Evolutionary conservation across 1,140 invertebrate species (phyloP).

Genomic region (Drosophila bipectinata): DNA sequence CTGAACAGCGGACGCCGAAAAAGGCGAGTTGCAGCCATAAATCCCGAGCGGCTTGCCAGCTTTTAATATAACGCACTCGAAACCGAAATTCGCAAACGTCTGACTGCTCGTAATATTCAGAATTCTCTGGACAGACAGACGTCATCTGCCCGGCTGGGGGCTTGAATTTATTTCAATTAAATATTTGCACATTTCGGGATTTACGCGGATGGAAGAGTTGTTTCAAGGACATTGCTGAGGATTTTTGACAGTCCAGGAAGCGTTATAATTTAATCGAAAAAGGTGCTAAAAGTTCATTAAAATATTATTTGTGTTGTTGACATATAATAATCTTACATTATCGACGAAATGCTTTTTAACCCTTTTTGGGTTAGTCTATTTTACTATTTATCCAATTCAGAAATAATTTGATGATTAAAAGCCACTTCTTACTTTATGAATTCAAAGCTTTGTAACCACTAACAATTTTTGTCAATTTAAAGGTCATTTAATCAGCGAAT

Average conservation of each 20-base stretch:
- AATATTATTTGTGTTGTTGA: too few relatives aligned
- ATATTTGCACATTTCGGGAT: slow-evolving; percentile 27
- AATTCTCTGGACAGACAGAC: slow-evolving; percentile 19
- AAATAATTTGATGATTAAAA: too few relatives aligned
- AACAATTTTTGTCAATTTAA: not conserved
- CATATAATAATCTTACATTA: too few relatives aligned
- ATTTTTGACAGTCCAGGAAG: not conserved
- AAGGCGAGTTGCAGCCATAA: slow-evolving; percentile 35
- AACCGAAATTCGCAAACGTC: slow-evolving; percentile 54
- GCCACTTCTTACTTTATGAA: too few relatives aligned
- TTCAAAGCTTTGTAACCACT: not conserved
- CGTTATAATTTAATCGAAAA: not conserved
- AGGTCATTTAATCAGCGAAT: not conserved
- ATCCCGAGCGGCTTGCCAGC: slow-evolving; percentile 44
- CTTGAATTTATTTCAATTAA: slow-evolving; percentile 54
- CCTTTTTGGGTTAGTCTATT: too few relatives aligned
- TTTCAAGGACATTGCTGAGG: not conserved
- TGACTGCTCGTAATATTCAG: slow-evolving; percentile 48
- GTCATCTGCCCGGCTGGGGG: slow-evolving; percentile 25
- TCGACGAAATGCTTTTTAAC: too few relatives aligned
- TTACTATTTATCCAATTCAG: too few relatives aligned
- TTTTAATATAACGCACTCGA: slow-evolving; percentile 48
- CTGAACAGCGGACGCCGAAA: not conserved
- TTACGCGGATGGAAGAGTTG: not conserved
- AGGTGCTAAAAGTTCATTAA: too few relatives aligned